Percentiles rank a stretch among this genome's conserved stretches.
Conservation (phyloP, 2,113 vertebrate genomes). For the Isichthys henryi region DNA sequence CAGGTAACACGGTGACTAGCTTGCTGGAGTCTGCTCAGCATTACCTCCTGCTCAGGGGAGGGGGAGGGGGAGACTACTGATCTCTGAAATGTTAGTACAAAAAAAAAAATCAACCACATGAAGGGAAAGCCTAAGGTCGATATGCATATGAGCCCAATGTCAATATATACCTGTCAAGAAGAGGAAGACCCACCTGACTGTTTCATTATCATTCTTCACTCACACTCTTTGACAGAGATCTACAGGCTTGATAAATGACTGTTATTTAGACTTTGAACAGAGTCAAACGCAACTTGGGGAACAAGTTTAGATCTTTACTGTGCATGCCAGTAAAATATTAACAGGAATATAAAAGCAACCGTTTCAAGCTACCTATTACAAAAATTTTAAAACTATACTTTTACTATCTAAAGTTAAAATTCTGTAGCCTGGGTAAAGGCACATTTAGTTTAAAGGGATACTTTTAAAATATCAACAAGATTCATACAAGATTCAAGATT, state of each 20-base stretch:
- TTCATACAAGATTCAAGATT: background rate
- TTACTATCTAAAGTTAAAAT: background rate
- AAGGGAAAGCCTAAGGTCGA: background rate
- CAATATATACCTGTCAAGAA: background rate
- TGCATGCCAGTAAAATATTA: background rate
- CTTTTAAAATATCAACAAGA: background rate
- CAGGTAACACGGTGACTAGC: background rate
- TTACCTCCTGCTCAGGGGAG: background rate
- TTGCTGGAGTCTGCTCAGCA: background rate
- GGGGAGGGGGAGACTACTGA: background rate
- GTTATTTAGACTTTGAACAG: background rate
- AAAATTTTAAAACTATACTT: background rate
- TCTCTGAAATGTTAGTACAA: background rate
- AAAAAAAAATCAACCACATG: background rate
- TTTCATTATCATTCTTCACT: background rate
- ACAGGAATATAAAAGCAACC: background rate
- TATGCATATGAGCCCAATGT: background rate
- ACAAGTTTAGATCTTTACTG: background rate
- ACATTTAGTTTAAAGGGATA: background rate
- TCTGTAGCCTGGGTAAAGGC: background rate
- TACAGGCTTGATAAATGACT: background rate
- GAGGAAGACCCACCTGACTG: background rate
- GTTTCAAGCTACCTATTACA: background rate
- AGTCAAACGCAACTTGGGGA: background rate
- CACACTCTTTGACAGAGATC: background rate